Percentiles rank a stretch among this genome's conserved stretches.
Conservation (phyloP, 1,140 invertebrate species). For the Drosophila repleta region DNA sequence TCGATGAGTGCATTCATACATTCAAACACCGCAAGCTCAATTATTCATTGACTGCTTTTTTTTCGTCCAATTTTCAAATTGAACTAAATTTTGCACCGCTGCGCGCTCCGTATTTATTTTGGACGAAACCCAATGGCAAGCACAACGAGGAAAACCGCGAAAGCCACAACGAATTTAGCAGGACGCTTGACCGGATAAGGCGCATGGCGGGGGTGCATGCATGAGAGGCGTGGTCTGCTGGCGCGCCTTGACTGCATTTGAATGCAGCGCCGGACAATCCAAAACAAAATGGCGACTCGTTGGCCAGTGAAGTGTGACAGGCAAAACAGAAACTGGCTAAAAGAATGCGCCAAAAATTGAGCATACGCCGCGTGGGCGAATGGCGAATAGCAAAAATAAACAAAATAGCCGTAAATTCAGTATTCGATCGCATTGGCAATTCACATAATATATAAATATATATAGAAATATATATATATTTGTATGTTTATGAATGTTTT, state of each 20-base stretch:
- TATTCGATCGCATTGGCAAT: constrained; percentile 28
- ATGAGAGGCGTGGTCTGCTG: not conserved
- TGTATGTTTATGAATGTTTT: constrained; percentile 18
- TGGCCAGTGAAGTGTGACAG: constrained; percentile 63
- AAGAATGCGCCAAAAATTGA: constrained; percentile 52
- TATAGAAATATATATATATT: not conserved
- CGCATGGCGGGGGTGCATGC: not conserved
- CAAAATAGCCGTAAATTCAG: constrained; percentile 32
- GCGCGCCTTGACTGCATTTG: constrained; percentile 56
- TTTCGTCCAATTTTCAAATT: constrained; percentile 58
- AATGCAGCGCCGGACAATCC: constrained; percentile 49
- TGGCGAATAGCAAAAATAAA: constrained; percentile 21
- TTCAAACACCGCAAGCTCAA: constrained; percentile 57
- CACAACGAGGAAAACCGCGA: constrained; percentile 65
- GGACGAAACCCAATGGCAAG: constrained; percentile 51
- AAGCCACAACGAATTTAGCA: constrained; percentile 78
- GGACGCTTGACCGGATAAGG: constrained; percentile 68
- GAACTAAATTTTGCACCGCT: constrained; percentile 59
- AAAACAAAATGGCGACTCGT: constrained; percentile 51
- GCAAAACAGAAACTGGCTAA: constrained; percentile 35
- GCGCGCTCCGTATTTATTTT: constrained; percentile 55
- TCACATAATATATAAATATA: constrained; percentile 18
- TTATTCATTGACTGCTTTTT: constrained; percentile 54
- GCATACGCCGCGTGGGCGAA: constrained; percentile 38
- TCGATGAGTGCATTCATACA: constrained; percentile 47